Base-by-base conservation (phyloP, 2,888 invertebrate species). In the Dendrolimus houi region DNA sequence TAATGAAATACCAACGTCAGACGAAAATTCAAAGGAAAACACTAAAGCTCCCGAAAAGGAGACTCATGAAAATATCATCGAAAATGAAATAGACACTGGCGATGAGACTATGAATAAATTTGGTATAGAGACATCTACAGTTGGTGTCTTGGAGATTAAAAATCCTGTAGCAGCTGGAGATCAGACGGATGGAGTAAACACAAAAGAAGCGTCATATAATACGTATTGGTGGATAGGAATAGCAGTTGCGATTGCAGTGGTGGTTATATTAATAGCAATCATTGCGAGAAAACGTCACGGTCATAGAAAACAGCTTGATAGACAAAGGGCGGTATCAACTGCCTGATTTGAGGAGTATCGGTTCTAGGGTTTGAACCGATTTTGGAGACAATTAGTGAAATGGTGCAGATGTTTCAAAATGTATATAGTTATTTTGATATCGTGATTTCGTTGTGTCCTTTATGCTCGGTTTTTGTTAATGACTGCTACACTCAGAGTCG, bases 281-380 rank as follows among this genome's bases (percentile, higher is more conserved):
- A 87, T 91, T 58, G 91, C 85, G 6, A 81, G 85, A 59, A 91
- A 91, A 70, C 83, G 91, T n/a, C 89, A 90, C 56, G 90, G 76
- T 63, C 91, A 91, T 62, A 86, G 87, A 64, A 91, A 90, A 73
- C 82, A 89, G 60, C 63, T 91, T 52, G 89, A 91, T 59, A 85
- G 82, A 67, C 87, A 91, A 64, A 85, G 85, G 66, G 82, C 87
- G n/a, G 83, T 80, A 60, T 67, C 87, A 60, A 77, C 76, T 67
- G 87, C 90, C 75, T 90, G 90, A 90, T 90, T 83, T 75, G 90
- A 90, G 72, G 90, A 90, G 71, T 90, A 90, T 86, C 90, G 90
- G 87, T 90, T 90, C 83, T 90, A 89, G 77, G 68, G 72, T 55
- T 59, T 64, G 84, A 75, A 67, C 84, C 88, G 89, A 84, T 84